Evolutionary conservation across 2,113 vertebrate genomes (phyloP).

Genomic region (Elanoides forficatus): DNA sequence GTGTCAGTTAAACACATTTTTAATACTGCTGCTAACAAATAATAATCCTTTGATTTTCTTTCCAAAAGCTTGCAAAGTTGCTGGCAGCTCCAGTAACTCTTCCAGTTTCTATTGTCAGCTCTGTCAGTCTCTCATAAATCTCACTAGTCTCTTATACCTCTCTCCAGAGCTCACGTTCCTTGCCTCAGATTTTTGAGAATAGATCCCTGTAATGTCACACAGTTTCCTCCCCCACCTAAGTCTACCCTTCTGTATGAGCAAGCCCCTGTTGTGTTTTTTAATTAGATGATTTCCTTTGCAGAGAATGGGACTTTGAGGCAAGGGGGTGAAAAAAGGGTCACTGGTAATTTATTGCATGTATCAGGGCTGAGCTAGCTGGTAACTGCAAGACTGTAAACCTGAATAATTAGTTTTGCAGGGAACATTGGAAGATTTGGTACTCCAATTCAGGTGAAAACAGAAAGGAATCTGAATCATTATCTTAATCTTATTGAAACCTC

Average conservation of each 20-base stretch:
- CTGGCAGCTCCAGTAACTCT: slow-evolving; percentile 1
- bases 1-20: not conserved
- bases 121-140: not conserved
- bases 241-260: not conserved
- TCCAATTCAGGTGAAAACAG: not conserved
- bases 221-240: fast-evolving
- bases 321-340: slow-evolving; percentile 21
- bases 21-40: slow-evolving; percentile 20
- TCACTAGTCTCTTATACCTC: not conserved
- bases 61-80: not conserved
- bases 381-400: not conserved
- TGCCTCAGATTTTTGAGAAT: not conserved
- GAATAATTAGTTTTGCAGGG: not conserved
- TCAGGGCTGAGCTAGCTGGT: not conserved
- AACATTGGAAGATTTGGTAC: not conserved
- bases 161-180: not conserved
- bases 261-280: slow-evolving; percentile 13
- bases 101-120: not conserved
- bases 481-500: not conserved
- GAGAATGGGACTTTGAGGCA: not conserved
- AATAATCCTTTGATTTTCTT: slow-evolving; percentile 1
- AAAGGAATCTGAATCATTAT: not conserved
- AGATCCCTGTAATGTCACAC: not conserved
- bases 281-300: not conserved
- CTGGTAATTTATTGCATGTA: not conserved